Conservation (phyloP, 53 echinoderm and acorn worm genomes). For the Echinarachnius parma region DNA sequence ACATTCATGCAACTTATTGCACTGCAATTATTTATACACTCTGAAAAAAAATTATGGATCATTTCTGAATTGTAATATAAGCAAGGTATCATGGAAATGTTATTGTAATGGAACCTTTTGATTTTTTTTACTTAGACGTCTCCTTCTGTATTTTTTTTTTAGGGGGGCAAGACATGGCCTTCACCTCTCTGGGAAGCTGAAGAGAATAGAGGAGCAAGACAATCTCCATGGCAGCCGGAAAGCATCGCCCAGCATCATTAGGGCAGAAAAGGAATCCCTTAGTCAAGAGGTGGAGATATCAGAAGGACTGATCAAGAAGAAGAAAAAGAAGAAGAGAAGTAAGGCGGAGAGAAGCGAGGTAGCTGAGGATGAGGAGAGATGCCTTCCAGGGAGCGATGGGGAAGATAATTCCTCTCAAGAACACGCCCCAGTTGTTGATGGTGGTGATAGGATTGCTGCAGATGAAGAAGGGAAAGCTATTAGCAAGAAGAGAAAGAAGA, state of each 20-base stretch:
- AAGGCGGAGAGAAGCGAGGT: not conserved
- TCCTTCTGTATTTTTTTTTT: no score
- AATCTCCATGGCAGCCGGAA: conserved; percentile 11
- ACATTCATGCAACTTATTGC: no score
- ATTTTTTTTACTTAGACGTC: no score
- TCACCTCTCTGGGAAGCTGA: conserved; percentile 75
- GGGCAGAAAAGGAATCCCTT: not conserved
- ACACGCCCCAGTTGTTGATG: not conserved
- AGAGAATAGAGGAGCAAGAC: conserved; percentile 84
- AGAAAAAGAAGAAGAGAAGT: conserved; percentile 19
- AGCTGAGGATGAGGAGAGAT: conserved; percentile 9
- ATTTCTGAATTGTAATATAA: no score
- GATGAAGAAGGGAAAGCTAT: not conserved
- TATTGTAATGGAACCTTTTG: no score
- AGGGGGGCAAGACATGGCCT: conserved; percentile 97
- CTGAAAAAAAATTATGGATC: no score
- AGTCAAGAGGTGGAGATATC: conserved; percentile 13
- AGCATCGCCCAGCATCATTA: not conserved
- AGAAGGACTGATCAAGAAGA: conserved; percentile 4
- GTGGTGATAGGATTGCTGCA: not conserved
- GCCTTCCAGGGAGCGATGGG: conserved; percentile 7
- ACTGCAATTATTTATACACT: no score
- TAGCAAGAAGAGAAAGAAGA: conserved; percentile 20
- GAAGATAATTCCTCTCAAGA: no score
- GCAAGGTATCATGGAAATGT: no score